Base-by-base conservation (phyloP, 2,113 vertebrate genomes). In the Halichoerus grypus region DNA sequence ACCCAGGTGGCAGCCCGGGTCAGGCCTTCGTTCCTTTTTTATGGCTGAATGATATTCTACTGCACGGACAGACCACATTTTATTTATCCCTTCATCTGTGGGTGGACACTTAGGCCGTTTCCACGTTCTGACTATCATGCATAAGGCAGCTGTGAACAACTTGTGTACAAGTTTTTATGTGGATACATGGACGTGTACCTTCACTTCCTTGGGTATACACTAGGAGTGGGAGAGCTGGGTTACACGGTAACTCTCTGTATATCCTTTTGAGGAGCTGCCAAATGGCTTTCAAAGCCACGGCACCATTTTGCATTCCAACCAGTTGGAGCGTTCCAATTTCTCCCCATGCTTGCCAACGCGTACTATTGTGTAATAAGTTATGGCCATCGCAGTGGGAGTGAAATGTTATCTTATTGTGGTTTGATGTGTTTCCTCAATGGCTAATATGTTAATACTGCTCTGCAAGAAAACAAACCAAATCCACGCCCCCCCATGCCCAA, bases 1-100 rank as follows among this genome's bases (percentile, higher is more conserved):
- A 5, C 16, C 36, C 46, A 51, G 0, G 14, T 5, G 24, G 33
- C 1, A 11, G 28, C 24, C 3, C 0, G 6, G 2, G 0, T 22
- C 36, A 91, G n/a, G 3, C 8, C 51, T 22, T 49, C 10, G 3
- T 13, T 39, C 69, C 53, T 83, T 85, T 85, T 63, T 31, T 8
- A n/a, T 10, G 4, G 14, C 12, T 9, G 11, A 88, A 8, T 65
- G 65, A 19, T 0, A 10, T 7, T 31, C 65, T 19, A 36, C 0
- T 4, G 18, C 36, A 18, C 0, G 0, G 57, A 51, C 0, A 5
- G 0, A 22, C 33, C 28, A 10, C 3, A 0, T n/a, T 61, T 26
- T 21, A 26, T 7, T 4, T 2, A 13, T 14, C 65, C 5, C 6
- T 2, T 49, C 53, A 28, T 42, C 26, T 36, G 22, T 1, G 24